Conservation (phyloP, 1,140 invertebrate genomes). For the Macrosteles quadrilineatus region DNA sequence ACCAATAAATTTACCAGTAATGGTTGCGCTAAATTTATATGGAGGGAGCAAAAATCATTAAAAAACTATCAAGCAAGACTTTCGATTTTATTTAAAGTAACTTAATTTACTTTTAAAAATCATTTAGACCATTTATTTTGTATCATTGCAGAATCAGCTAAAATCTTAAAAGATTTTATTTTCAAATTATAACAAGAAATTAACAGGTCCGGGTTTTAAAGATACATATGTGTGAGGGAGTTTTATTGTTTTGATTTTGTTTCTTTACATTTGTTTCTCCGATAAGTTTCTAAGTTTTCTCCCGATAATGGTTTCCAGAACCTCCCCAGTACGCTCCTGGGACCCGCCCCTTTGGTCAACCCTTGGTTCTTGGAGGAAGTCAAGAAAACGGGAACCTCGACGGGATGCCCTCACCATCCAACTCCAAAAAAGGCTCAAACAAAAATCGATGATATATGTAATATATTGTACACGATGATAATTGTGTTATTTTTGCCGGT, state of each 20-base stretch:
- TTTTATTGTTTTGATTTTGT: constrained; percentile 1
- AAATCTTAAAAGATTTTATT: too few relatives aligned
- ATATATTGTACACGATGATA: too few relatives aligned
- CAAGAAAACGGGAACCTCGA: constrained; percentile 56
- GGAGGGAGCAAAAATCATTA: too few relatives aligned
- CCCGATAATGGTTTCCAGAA: constrained; percentile 41
- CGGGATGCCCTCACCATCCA: constrained; percentile 52
- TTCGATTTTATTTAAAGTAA: too few relatives aligned
- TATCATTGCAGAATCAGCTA: too few relatives aligned
- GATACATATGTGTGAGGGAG: neutral
- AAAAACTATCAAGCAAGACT: too few relatives aligned
- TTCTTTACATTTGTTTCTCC: neutral
- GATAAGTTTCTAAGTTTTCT: constrained; percentile 38
- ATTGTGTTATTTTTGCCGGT: constrained; percentile 10
- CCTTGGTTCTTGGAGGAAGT: constrained; percentile 59
- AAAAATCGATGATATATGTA: constrained; percentile 50
- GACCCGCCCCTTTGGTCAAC: constrained; percentile 73
- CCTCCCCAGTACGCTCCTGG: constrained; percentile 54
- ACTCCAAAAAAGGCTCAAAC: constrained; percentile 47
- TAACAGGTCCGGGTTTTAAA: too few relatives aligned
- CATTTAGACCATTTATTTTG: too few relatives aligned
- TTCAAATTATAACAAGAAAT: too few relatives aligned
- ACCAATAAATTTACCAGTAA: too few relatives aligned
- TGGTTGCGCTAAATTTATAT: too few relatives aligned
- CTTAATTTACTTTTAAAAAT: too few relatives aligned